Evolutionary conservation across 2,888 invertebrate genomes (phyloP), one percentile per base, ranked within the genome.

Genomic region (Scaptomyza polygonia): DNA sequence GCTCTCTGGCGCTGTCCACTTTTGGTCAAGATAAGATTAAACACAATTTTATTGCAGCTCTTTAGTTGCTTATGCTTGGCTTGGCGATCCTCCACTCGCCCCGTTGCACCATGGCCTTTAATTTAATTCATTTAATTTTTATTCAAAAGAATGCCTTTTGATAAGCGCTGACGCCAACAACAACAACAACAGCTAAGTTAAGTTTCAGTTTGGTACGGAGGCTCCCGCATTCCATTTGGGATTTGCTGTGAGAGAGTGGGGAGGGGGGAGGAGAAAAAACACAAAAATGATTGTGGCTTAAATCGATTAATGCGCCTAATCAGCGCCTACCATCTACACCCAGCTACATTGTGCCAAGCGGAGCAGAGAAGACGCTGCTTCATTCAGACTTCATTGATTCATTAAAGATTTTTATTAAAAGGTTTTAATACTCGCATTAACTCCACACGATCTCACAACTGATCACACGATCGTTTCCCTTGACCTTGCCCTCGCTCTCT

Each of bases 101-200:
- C n/a, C n/a, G n/a, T n/a, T n/a, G n/a, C n/a, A n/a, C n/a, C n/a
- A n/a, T n/a, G n/a, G n/a, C n/a, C 43, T 88, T 86, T 89, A 89
- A 89, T 89, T 89, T 88, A 89, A 89, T 89, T 89, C 89, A 89
- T 89, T 89, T 89, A 87, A 89, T 88, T 89, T 89, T 89, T 89
- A 89, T 89, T 89, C 87, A 89, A 73, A 84, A 84, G 73, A 85
- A 82, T 85, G 78, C 86, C 82, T 78, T 85, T 77, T 82, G 82
- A 82, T 82, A 82, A 82, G 83, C 71, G 40, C 76, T 68, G 80
- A 81, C 84, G 75, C 77, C 73, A 68, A 75, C 71, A 70, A 16
- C n/a, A 32, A 12, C 32, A 34, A 34, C 36, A 39, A 36, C 36
- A 74, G 71, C 74, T 70, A 73, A 74, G 70, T 73, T 83, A 39